Evolutionary conservation across 2,888 invertebrate species (phyloP), one percentile per base, ranked within the genome.

Genomic region (Mimumesa dahlbomi): DNA sequence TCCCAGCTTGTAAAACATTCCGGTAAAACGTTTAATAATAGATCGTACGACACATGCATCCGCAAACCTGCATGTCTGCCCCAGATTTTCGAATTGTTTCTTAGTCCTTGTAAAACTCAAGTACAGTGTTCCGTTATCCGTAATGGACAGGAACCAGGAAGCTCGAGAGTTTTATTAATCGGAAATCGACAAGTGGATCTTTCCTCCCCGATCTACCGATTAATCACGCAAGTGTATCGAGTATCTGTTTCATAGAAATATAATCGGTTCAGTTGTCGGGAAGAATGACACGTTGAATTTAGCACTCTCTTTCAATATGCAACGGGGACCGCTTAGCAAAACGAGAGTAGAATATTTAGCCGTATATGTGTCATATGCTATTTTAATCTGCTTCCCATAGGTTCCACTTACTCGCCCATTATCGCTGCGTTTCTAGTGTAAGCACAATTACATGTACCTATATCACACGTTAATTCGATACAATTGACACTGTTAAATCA

Each of bases 351-450:
- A 67, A 69, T 69, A 69, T 69, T 69, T 67, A 54, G 68, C 38
- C 34, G 31, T 69, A 67, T 67, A 61, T 49, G 69, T 69, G 69
- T 69, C 69, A 69, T 50, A 67, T 9, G 53, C 69, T 69, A 69
- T 69, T 69, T 69, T 67, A 67, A 69, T 67, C 67, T 40, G 43
- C 68, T 54, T 67, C 48, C 52, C 43, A 67, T 46, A 52, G 16
- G 29, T 9, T 6, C 25, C 22, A 42, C 36, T 42, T 38, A 38
- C 43, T 25, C 31, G 9, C 13, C 36, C 29, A 53, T 58, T 36
- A 54, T 22, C 14, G 1, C 1, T 40, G 19, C 5, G 7, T 18
- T 29, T 53, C 40, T 19, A 22, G 7, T 6, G 16, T 25, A 40
- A 38, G 18, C 16, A 5, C 22, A 34, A 36, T 9, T 21, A 18